Evolutionary conservation across 2,888 invertebrate species (phyloP).

Genomic region (Hofmannophila pseudospretella): DNA sequence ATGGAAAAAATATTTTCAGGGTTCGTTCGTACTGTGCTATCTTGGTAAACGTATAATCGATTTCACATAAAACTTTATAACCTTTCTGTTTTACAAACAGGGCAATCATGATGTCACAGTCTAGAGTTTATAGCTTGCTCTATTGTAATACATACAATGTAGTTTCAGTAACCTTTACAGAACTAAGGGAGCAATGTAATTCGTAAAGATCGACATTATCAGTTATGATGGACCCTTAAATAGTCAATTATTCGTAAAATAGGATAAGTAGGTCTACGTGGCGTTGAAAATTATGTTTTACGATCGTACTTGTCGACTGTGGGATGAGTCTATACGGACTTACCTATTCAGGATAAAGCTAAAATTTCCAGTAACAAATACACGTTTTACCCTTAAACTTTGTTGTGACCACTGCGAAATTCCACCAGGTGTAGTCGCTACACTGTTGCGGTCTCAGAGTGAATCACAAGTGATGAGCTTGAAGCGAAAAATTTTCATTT

Average conservation of each 20-base stretch:
- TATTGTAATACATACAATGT: slow-evolving; percentile 16
- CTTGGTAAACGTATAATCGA: no score
- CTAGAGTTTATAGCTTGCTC: slow-evolving; percentile 8
- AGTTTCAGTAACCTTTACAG: slow-evolving; percentile 17
- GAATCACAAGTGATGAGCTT: slow-evolving; percentile 16
- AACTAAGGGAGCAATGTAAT: not conserved
- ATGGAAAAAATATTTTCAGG: no score
- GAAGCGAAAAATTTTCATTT: slow-evolving; percentile 8
- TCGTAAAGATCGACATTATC: no score
- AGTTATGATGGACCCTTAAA: no score
- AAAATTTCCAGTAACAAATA: slow-evolving; percentile 26
- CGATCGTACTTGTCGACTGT: no score
- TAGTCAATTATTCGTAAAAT: no score
- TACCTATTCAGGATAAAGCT: slow-evolving; percentile 14
- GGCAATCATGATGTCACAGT: slow-evolving; percentile 22
- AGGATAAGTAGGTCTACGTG: no score
- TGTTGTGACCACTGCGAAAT: slow-evolving; percentile 29
- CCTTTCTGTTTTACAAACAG: slow-evolving; percentile 29
- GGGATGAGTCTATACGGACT: no score
- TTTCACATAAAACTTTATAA: slow-evolving; percentile 37
- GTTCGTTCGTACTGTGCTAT: no score
- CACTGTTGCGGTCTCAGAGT: slow-evolving; percentile 25
- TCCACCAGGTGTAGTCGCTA: slow-evolving; percentile 34
- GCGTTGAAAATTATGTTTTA: no score
- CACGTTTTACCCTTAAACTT: slow-evolving; percentile 29